phyloP scores from a whole-genome alignment of 2,113 vertebrate species.

The Ploceus nigricollis region DNA sequence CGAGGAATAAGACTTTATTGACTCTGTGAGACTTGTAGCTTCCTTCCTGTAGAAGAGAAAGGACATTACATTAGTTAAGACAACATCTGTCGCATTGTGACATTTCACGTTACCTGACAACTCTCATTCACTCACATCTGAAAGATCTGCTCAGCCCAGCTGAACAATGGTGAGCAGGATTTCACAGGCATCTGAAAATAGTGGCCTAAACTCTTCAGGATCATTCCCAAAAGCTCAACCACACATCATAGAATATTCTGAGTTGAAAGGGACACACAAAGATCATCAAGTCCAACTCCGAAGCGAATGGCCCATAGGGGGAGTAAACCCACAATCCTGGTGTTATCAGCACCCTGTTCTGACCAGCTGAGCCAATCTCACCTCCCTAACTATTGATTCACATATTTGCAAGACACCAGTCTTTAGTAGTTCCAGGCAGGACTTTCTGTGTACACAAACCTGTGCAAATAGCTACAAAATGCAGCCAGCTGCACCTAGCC shows the following conservation, averaged over 20 bases:
- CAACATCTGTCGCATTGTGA: neutral
- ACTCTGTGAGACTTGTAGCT: conserved; percentile 81
- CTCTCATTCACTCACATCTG: neutral
- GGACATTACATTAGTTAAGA: neutral
- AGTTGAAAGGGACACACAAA: neutral
- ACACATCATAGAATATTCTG: neutral
- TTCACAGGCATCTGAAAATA: neutral
- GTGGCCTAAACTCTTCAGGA: neutral
- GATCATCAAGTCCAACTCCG: neutral
- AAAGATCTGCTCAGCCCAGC: neutral
- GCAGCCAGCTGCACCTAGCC: neutral
- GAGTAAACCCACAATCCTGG: neutral
- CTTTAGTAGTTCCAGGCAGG: neutral
- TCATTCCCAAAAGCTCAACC: neutral
- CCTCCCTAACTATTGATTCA: neutral
- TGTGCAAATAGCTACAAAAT: neutral
- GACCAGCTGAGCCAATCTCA: neutral
- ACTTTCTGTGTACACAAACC: neutral
- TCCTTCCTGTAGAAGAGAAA: conserved; percentile 76
- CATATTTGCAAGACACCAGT: neutral
- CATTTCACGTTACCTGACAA: neutral
- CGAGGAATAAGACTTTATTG: conserved; percentile 87
- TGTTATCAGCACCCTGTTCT: neutral
- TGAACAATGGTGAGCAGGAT: neutral
- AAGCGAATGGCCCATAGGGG: neutral